A percentile compares a stretch with the other conserved stretches of the same genome.
These are phyloP conservation scores for Drosophila anomelani DNA, from an alignment of 2,888 invertebrate species.

Conservation along the genomic window DNA sequence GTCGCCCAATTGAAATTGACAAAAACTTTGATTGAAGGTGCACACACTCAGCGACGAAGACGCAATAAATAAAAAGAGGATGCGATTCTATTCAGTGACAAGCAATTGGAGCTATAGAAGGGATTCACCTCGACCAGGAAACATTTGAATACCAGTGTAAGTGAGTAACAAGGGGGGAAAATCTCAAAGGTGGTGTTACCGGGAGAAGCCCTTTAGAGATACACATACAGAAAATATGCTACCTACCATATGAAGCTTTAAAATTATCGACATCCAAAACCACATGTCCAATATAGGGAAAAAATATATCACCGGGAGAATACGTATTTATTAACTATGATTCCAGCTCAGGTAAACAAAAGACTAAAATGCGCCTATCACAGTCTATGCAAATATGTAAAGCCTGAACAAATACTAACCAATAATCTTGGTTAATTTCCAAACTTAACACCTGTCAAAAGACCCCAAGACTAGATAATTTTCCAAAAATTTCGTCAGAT, in stretches of 20 bases:
- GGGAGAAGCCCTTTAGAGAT: background rate
- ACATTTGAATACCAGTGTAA: background rate
- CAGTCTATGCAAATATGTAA: slow-evolving; percentile 16
- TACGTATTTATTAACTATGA: background rate
- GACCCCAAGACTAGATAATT: slow-evolving; percentile 21
- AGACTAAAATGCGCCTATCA: slow-evolving; percentile 12
- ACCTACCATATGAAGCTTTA: slow-evolving; percentile 16
- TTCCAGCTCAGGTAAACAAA: background rate
- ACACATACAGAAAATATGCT: background rate
- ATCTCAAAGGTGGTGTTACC: background rate
- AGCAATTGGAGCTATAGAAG: slow-evolving; percentile 16
- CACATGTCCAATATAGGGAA: background rate
- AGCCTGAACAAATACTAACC: slow-evolving; percentile 2
- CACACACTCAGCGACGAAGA: slow-evolving; percentile 15
- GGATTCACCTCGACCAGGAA: slow-evolving; percentile 15
- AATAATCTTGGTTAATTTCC: slow-evolving; percentile 19
- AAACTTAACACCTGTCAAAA: slow-evolving; percentile 13
- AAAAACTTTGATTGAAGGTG: slow-evolving; percentile 63
- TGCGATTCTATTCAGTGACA: slow-evolving; percentile 29
- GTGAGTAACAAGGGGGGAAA: slow-evolving; percentile 3
- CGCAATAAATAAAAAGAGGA: background rate
- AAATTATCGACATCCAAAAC: slow-evolving; percentile 11
- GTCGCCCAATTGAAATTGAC: slow-evolving; percentile 57
- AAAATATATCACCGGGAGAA: background rate
- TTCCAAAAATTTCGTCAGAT: slow-evolving; percentile 1